Evolutionary conservation across 1,140 invertebrate species (phyloP).

Genomic region (Drosophila athabasca): DNA sequence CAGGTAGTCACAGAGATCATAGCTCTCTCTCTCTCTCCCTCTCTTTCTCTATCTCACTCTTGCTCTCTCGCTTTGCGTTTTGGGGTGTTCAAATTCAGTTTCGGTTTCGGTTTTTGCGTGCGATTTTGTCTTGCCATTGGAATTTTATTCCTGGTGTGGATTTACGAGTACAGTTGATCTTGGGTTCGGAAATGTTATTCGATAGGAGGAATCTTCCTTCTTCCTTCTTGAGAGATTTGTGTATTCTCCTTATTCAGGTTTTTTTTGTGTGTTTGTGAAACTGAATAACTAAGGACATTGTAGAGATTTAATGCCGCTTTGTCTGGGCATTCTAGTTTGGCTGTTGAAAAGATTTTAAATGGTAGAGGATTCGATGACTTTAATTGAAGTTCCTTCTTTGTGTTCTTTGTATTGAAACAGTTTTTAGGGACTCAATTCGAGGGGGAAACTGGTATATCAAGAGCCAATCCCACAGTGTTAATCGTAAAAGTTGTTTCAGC

Average conservation of each 20-base stretch:
- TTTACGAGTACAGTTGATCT: constrained; percentile 35
- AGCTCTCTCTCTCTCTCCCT: constrained; percentile 4
- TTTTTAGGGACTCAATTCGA: no score
- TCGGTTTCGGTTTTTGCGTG: constrained; percentile 49
- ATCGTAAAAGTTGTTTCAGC: no score
- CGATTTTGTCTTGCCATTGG: constrained; percentile 15
- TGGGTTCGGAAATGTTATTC: constrained; percentile 43
- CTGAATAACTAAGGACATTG: constrained; percentile 13
- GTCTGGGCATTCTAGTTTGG: no score
- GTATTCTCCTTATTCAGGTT: constrained; percentile 19
- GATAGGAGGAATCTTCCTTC: constrained; percentile 35
- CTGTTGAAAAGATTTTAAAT: no score
- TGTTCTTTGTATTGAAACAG: no score
- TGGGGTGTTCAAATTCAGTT: constrained; percentile 49
- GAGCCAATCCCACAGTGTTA: no score
- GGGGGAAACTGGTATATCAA: no score
- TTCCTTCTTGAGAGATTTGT: constrained; percentile 16
- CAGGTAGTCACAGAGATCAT: constrained; percentile 54
- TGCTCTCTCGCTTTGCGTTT: not conserved
- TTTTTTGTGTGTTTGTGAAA: not conserved
- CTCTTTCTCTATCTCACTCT: no score
- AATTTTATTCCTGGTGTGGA: constrained; percentile 10
- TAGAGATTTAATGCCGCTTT: no score
- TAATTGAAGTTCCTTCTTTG: no score
- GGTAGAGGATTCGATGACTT: no score